Evolutionary conservation across 2,888 invertebrate genomes (phyloP).

Genomic region (Itoplectis maculator): DNA sequence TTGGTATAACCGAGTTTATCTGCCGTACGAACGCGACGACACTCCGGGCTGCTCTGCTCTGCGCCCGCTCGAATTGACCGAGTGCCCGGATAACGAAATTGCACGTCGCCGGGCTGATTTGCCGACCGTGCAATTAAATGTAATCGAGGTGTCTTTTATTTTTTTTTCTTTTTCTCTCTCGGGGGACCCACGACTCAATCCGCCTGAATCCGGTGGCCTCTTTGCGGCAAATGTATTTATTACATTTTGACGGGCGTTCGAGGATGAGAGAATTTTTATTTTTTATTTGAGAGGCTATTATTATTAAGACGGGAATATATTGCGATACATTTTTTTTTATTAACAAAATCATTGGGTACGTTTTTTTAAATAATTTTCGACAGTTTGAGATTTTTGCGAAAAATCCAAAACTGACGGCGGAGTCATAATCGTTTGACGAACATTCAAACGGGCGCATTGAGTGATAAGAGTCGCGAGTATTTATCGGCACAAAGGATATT

Average conservation of each 20-base stretch:
- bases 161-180: no score
- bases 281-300: background rate
- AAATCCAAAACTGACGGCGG: background rate
- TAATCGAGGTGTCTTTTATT: background rate
- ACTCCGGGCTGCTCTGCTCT: background rate
- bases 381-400: background rate
- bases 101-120: slow-evolving; percentile 9
- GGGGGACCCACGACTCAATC: background rate
- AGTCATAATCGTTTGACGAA: background rate
- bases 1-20: slow-evolving; percentile 7
- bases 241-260: background rate
- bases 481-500: background rate
- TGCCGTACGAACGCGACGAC: background rate
- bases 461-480: background rate
- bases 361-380: background rate
- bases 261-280: background rate
- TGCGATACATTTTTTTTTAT: background rate
- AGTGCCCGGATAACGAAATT: slow-evolving; percentile 21
- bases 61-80: background rate
- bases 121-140: background rate
- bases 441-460: background rate
- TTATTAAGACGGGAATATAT: no score
- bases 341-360: background rate
- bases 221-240: slow-evolving; percentile 7
- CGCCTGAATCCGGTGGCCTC: no score